Evolutionary conservation across 2,888 invertebrate species (phyloP), one percentile per base, ranked within the genome.

Genomic region (Creontiades dilutus): DNA sequence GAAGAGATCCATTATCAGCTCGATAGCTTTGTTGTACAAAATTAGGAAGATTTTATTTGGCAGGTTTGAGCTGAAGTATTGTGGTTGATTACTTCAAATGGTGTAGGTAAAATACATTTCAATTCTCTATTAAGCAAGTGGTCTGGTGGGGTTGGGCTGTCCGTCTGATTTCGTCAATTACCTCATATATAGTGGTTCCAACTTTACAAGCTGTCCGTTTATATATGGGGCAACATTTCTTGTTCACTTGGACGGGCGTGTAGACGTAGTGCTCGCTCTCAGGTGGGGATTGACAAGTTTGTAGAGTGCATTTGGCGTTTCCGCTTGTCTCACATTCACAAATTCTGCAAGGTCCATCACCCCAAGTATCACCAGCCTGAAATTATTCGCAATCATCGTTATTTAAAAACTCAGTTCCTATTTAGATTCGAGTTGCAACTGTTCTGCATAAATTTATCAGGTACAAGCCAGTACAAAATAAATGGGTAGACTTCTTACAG

Each of bases 341-440:
- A 52, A 94, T 93, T 61, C 95, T 94, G 92, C 97, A 97, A 28
- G 96, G 95, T 0, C 96, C 96, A 93, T 96, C 96, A 90, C 94
- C 92, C 96, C 96, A 97, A 0, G 93, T 94, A 0, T 95, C 94
- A 14, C 95, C 95, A 76, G 94, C 91, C 95, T 95, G 92, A 0
- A 78, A 80, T 75, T 14, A 9, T 68, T 0, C 57, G n/a, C 0
- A 57, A 57, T 37, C 37, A 37, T 37, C 37, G 37, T 2, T 37
- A 37, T 37, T 37, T 37, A 4, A 2, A 37, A 37, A 37, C 37
- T 37, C 37, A 4, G 37, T 7, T 2, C 37, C 3, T 37, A 37
- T 37, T 2, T 37, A 37, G 37, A 37, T 37, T 37, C 37, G 7
- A 37, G 37, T 7, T 7, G 7, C 37, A 37, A 37, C 37, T 37